phyloP scores from a whole-genome alignment of 2,797 vertebrate genomes.

The Psittacula derbiana region DNA sequence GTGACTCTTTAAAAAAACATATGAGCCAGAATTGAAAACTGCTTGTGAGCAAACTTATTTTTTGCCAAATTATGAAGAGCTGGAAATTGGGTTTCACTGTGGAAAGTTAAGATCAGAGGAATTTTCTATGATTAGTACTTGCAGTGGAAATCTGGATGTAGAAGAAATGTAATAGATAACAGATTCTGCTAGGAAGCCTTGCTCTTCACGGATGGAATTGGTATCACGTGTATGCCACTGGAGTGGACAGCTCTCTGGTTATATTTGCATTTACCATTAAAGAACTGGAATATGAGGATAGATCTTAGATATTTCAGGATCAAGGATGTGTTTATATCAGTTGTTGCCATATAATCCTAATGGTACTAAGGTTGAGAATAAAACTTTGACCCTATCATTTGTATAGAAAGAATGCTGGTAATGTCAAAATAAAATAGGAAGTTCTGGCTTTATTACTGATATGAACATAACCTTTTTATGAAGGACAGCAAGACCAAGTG shows the following conservation, averaged over 20 bases:
- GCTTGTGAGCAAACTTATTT: not conserved
- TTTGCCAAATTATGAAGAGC: not conserved
- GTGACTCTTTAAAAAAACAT: not conserved
- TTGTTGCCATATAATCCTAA: not conserved
- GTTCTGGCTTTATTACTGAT: not conserved
- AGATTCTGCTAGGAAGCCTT: not conserved
- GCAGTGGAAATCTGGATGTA: not conserved
- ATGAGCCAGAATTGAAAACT: not conserved
- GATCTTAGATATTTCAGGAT: not conserved
- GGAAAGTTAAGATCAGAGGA: not conserved
- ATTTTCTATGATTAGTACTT: not conserved
- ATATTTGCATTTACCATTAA: not conserved
- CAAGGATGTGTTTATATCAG: not conserved
- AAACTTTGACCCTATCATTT: not conserved
- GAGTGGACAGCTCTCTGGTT: not conserved
- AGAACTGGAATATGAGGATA: not conserved
- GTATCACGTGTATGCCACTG: rapidly evolving
- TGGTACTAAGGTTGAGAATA: not conserved
- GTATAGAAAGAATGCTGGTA: not conserved
- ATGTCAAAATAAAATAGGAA: not conserved
- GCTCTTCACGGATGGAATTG: not conserved
- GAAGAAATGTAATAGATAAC: not conserved
- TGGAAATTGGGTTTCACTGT: not conserved
- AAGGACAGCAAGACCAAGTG: rapidly evolving
- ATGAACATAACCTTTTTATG: not conserved